A percentile compares a stretch with the other conserved stretches of the same genome.
Conservation (phyloP, 1,140 invertebrate genomes). For the Drosophila takahashii region DNA sequence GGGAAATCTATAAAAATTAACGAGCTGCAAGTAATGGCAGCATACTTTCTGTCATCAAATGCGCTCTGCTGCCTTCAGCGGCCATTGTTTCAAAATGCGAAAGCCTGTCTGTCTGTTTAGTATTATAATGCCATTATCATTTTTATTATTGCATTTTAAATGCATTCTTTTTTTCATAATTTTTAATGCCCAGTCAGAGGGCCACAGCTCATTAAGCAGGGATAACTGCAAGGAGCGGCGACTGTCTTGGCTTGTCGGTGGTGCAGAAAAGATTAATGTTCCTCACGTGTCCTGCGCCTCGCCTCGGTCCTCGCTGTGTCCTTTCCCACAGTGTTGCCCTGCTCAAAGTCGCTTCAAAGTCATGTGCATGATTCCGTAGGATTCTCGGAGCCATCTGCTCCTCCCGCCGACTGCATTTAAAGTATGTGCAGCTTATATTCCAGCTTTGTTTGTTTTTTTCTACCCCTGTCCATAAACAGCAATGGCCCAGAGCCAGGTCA, state of each 20-base stretch:
- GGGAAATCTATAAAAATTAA: conserved; percentile 76
- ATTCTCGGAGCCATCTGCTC: conserved; percentile 19
- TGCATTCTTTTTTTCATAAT: conserved; percentile 76
- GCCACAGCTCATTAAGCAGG: conserved; percentile 75
- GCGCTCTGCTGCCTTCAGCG: conserved; percentile 60
- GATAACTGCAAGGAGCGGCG: conserved; percentile 28
- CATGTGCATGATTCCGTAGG: conserved; percentile 70
- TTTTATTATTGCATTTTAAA: conserved; percentile 84
- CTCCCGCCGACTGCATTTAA: conserved; percentile 68
- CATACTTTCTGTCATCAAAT: conserved; percentile 77
- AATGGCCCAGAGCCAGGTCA: conserved; percentile 60
- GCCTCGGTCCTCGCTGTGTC: conserved; percentile 8
- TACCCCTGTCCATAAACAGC: conserved; percentile 15
- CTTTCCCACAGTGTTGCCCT: neutral
- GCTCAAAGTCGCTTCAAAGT: conserved; percentile 78
- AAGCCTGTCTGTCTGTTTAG: conserved; percentile 36
- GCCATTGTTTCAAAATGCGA: conserved; percentile 45
- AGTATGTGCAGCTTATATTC: conserved; percentile 52
- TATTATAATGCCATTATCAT: conserved; percentile 82
- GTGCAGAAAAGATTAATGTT: conserved; percentile 72
- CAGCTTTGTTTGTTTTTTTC: conserved; percentile 30
- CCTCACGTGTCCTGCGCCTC: conserved; percentile 44
- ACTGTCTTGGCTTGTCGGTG: conserved; percentile 50
- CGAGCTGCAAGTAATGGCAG: conserved; percentile 80
- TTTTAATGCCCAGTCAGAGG: conserved; percentile 63